Conservation (phyloP, 2,888 invertebrate species). For the Drepana falcataria region DNA sequence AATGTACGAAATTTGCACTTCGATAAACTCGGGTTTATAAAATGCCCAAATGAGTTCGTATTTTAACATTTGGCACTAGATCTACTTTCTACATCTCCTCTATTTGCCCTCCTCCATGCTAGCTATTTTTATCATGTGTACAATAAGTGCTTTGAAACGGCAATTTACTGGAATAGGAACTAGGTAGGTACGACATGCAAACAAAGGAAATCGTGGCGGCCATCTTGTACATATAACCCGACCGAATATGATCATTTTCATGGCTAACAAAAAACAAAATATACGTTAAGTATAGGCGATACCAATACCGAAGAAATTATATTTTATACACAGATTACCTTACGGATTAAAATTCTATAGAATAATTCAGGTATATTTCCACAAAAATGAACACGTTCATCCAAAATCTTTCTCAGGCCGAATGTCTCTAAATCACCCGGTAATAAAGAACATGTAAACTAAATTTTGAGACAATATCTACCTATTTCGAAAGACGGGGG, state of each 20-base stretch:
- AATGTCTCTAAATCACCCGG: not conserved
- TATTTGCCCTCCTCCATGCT: too few species aligned
- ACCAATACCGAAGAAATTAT: too few species aligned
- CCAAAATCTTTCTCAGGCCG: not conserved
- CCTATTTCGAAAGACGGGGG: conserved; percentile 27
- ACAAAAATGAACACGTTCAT: not conserved
- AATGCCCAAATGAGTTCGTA: too few species aligned
- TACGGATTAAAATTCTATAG: not conserved
- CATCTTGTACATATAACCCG: conserved; percentile 48
- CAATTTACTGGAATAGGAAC: not conserved
- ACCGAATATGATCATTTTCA: conserved; percentile 32
- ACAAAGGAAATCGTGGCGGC: conserved; percentile 30
- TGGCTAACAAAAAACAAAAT: not conserved
- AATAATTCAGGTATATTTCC: not conserved
- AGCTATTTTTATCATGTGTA: too few species aligned
- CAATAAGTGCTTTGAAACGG: not conserved
- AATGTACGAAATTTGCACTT: too few species aligned
- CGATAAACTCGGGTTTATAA: too few species aligned
- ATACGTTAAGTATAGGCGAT: too few species aligned
- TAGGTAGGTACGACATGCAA: conserved; percentile 25
- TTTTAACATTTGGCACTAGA: too few species aligned
- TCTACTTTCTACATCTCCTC: too few species aligned
- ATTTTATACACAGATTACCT: too few species aligned
- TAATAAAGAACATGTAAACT: not conserved
- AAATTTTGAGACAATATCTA: not conserved